A percentile compares a stretch with the other conserved stretches of the same genome.
Conservation (phyloP, 2,888 invertebrate genomes). For the Linyphia triangularis region DNA sequence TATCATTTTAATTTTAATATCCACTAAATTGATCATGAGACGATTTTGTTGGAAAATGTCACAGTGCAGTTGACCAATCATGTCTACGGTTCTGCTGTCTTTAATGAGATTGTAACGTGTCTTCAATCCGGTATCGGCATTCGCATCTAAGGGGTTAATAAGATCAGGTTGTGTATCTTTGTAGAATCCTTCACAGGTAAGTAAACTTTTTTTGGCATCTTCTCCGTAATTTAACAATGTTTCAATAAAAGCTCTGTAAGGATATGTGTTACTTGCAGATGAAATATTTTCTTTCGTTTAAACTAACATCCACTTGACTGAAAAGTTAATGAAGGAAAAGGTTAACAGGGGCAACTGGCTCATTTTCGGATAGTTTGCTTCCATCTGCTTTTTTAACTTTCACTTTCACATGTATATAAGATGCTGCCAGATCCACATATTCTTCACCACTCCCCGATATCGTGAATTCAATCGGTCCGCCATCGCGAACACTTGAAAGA, state of each 20-base stretch:
- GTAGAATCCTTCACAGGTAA: constrained; percentile 21
- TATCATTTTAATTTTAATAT: constrained; percentile 44
- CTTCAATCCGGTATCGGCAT: neutral
- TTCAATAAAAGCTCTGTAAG: constrained; percentile 39
- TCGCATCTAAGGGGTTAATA: neutral
- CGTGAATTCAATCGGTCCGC: constrained; percentile 42
- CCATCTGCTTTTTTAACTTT: constrained; percentile 48
- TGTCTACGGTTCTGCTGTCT: constrained; percentile 22
- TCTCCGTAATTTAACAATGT: constrained; percentile 39
- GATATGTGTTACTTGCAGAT: neutral
- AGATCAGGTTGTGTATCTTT: constrained; percentile 16
- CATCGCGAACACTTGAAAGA: constrained; percentile 28
- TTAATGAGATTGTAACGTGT: neutral
- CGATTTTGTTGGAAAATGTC: constrained; percentile 39
- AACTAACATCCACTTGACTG: constrained; percentile 39
- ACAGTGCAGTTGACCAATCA: constrained; percentile 56
- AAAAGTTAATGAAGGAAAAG: constrained; percentile 32
- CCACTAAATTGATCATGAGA: neutral
- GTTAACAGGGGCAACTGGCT: constrained; percentile 1
- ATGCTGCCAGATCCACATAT: constrained; percentile 29
- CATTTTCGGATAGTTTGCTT: neutral
- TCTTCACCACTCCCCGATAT: constrained; percentile 18
- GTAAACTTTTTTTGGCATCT: constrained; percentile 32
- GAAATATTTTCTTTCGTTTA: constrained; percentile 7
- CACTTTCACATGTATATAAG: constrained; percentile 33